A percentile compares a stretch with the other conserved stretches of the same genome.
Evolutionary conservation across 2,888 invertebrate genomes (phyloP).

Genomic region (Patella ulyssiponensis): DNA sequence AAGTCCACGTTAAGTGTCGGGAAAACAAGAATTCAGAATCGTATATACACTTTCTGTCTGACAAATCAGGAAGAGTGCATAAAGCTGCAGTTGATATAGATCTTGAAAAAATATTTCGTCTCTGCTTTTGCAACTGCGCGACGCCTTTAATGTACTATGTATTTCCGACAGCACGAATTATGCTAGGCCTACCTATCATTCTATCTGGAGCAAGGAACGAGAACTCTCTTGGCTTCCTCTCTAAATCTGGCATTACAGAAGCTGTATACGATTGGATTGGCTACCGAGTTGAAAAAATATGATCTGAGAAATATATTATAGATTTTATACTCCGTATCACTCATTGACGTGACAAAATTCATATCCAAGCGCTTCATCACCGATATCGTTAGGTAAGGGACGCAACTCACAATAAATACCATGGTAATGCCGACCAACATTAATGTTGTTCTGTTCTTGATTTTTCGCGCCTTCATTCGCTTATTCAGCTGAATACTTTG

Average conservation of each 20-base stretch:
- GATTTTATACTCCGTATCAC: background rate
- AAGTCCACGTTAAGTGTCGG: too few species aligned
- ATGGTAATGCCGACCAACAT: constrained; percentile 28
- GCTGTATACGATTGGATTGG: constrained; percentile 34
- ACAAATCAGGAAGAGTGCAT: too few species aligned
- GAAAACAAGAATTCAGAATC: too few species aligned
- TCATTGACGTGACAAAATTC: background rate
- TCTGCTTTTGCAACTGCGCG: too few species aligned
- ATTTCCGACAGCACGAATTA: too few species aligned
- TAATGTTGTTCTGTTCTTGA: constrained; percentile 20
- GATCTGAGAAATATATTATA: constrained; percentile 33
- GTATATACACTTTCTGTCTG: too few species aligned
- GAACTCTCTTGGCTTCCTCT: constrained; percentile 18
- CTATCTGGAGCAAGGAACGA: background rate
- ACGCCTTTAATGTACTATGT: too few species aligned
- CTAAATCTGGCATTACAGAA: constrained; percentile 26
- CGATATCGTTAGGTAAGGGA: constrained; percentile 22
- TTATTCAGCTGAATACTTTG: background rate
- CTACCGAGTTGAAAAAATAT: constrained; percentile 30
- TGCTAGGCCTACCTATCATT: too few species aligned
- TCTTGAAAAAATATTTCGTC: too few species aligned
- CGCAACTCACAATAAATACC: constrained; percentile 17
- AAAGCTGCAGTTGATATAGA: too few species aligned
- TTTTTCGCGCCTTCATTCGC: background rate
- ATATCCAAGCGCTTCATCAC: constrained; percentile 7